phyloP scores from a whole-genome alignment of 1,140 invertebrate species.

The Caenorhabditis tropicalis region DNA sequence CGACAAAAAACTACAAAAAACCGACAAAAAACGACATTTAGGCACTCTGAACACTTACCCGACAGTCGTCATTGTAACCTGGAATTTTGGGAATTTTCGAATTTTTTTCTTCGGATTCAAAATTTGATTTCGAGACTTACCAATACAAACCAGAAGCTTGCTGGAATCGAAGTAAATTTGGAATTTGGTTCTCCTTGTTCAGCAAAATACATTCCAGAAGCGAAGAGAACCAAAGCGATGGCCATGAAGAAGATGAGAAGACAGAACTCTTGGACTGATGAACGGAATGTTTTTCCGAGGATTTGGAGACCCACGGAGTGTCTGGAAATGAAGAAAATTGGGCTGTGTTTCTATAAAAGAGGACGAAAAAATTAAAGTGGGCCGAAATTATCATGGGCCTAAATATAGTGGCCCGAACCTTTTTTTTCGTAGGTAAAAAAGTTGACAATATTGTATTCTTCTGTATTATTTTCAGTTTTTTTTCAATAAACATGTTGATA shows the following conservation, averaged over 20 bases:
- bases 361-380: no score
- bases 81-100: slow-evolving; percentile 10
- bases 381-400: no score
- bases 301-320: slow-evolving; percentile 97
- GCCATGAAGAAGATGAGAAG: slow-evolving; percentile 82
- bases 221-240: slow-evolving; percentile 96
- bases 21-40: slow-evolving; percentile 17
- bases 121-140: slow-evolving; percentile 76
- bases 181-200: slow-evolving; percentile 93
- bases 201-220: slow-evolving; percentile 96
- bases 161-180: slow-evolving; percentile 95
- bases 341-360: neutral
- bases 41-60: slow-evolving; percentile 45
- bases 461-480: no score
- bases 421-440: no score
- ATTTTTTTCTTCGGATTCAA: neutral
- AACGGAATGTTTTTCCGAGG: slow-evolving; percentile 95
- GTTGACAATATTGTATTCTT: no score
- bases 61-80: slow-evolving; percentile 71
- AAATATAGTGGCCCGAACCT: no score
- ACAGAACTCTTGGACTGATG: slow-evolving; percentile 98
- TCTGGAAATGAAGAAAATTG: slow-evolving; percentile 75
- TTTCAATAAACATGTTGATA: no score
- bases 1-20: neutral
- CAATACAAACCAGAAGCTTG: slow-evolving; percentile 95